These are phyloP conservation scores for Papilio protenor DNA, from an alignment of 2,888 invertebrate species.

Conservation along the genomic window DNA sequence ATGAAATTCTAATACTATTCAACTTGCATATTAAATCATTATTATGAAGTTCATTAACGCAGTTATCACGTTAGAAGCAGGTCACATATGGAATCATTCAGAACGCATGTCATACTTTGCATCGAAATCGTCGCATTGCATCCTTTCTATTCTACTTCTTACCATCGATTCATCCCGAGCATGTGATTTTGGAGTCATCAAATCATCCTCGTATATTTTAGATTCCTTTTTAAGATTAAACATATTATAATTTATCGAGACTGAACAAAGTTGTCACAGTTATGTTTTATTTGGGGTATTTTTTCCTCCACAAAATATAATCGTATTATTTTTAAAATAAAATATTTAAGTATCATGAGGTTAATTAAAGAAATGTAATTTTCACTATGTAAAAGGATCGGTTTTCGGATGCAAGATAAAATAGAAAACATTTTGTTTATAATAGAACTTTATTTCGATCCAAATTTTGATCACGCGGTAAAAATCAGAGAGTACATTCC, in stretches of 20 bases:
- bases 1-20: neutral
- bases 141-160: constrained; percentile 51
- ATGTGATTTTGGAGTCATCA: constrained; percentile 33
- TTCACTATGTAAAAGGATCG: neutral
- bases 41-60: neutral
- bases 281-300: too few relatives aligned
- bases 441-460: constrained; percentile 49
- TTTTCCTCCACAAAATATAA: too few relatives aligned
- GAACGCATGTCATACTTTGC: constrained; percentile 42
- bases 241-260: too few relatives aligned
- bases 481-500: constrained; percentile 55
- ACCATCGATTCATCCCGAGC: constrained; percentile 39
- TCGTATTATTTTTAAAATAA: too few relatives aligned
- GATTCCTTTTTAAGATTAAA: too few relatives aligned
- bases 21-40: neutral
- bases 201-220: too few relatives aligned
- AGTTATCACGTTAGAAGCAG: constrained; percentile 15
- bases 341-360: neutral
- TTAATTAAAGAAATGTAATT: neutral
- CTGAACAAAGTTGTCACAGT: too few relatives aligned
- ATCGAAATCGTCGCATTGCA: constrained; percentile 46
- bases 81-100: constrained; percentile 25
- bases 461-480: constrained; percentile 47
- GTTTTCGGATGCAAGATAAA: constrained; percentile 3
- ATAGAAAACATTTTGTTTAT: constrained; percentile 14